Evolutionary conservation across 2,113 vertebrate genomes (phyloP), one percentile per base, ranked within the genome.

Genomic region (Perognathus longimembris): DNA sequence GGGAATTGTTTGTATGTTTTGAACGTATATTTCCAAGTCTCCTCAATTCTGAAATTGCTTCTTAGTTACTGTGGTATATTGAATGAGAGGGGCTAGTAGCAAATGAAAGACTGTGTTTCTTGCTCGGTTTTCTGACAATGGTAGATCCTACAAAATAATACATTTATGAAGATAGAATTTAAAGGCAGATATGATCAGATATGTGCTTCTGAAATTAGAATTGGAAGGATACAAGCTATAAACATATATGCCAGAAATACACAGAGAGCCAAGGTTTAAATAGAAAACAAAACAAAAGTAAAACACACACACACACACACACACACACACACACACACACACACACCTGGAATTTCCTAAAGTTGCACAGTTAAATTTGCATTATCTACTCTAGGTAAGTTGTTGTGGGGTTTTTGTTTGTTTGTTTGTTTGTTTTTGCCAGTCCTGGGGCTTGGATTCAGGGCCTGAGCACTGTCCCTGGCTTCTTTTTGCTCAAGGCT

Each of bases 61-160:
- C 71, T 86, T 36, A 75, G 21, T 21, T 67, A 22, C 50, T 59
- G 5, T 73, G n/a, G 32, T 57, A 32, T 80, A 63, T 45, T 83
- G 32, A 40, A 57, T 4, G 24, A 14, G 24, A 6, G 6, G 57
- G 50, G 50, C 17, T 54, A 17, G 61, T 26, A 85, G 66, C 61
- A 77, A 71, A 45, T 59, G 78, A 73, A 89, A 61, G 36, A 88
- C 30, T 10, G n/a, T 28, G 26, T 64, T 84, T 88, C 50, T 90
- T 89, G 80, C 63, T 95, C 34, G 38, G 85, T 42, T 80, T 85
- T 78, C 40, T 90, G 36, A 71, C 69, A 59, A 1, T 67, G 76
- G n/a, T 63, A 7, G 14, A 36, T 63, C 89, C 64, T 85, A 36
- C n/a, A 84, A 42, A 90, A 38, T 66, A 66, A 90, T 38, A 6